Evolutionary conservation across 2,888 invertebrate genomes (phyloP), one percentile per base, ranked within the genome.

Genomic region (Sepiola atlantica): DNA sequence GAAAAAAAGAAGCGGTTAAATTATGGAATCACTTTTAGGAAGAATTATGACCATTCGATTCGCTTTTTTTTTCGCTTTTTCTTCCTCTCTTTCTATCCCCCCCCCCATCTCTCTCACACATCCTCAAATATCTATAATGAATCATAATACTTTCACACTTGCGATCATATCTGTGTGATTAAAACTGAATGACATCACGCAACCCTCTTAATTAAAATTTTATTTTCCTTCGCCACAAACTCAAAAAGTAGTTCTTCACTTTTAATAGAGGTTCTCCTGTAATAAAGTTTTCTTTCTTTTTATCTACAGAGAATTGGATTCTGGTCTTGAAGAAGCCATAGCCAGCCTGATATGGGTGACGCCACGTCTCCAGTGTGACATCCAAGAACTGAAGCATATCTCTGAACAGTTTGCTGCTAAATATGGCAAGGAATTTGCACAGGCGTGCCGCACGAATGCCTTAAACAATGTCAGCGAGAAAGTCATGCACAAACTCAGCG

Each of bases 291-390:
- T 94, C n/a, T 24, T 61, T 61, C 21, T 91, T 92, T 93, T 94
- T 94, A 94, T 94, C 96, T 96, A 24, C 95, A 98, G 98, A 96
- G 98, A 98, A 94, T 96, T 99, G 24, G 99, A 99, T 97, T 99
- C 99, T 95, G 99, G 99, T 0, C 98, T 99, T 28, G 98, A 99
- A 8, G 99, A 99, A 97, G 98, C 99, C 0, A 98, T 99, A 95
- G 99, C 99, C 1, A 99, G 98, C 96, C 98, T 99, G n/a, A 98
- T 99, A 95, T 99, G 99, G 99, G 99, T 99, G 0, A 98, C 99
- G 24, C 99, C 99, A 0, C 98, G 99, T 93, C 98, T 99, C 96
- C 97, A 97, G 94, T 97, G 98, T 35, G 98, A 98, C 96, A 97
- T 98, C 77, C 98, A 98, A 97, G 99, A 98, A 96, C 96, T 98